phyloP scores from a whole-genome alignment of 2,797 vertebrate species.

The Melanotaenia pygmaea region DNA sequence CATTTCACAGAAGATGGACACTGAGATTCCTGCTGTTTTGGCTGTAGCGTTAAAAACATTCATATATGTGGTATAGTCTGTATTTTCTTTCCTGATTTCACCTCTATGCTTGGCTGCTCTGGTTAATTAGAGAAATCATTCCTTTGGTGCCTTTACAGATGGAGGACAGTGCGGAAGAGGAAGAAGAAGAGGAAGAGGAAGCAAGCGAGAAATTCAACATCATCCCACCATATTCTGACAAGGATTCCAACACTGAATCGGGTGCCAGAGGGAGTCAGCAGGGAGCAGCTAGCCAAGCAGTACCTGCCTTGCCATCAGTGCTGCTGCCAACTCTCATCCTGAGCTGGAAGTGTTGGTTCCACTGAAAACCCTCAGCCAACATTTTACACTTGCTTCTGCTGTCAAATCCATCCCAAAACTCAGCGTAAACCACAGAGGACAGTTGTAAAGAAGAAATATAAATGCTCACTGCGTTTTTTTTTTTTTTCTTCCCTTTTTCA shows the following conservation, averaged over 20 bases:
- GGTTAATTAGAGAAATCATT: conserved; percentile 61
- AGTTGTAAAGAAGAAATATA: conserved; percentile 47
- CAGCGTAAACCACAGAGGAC: conserved; percentile 47
- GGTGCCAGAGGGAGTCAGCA: conserved; percentile 73
- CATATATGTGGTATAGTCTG: conserved; percentile 29
- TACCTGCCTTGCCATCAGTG: conserved; percentile 59
- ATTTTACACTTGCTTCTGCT: conserved; percentile 39
- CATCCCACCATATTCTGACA: conserved; percentile 83
- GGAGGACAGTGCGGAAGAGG: conserved; percentile 78
- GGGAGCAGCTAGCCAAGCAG: conserved; percentile 52
- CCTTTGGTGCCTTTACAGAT: conserved; percentile 70
- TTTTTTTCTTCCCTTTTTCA: conserved; percentile 17
- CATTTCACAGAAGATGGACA: neutral
- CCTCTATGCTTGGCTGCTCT: conserved; percentile 44
- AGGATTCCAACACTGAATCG: conserved; percentile 78
- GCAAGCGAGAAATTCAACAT: conserved; percentile 77
- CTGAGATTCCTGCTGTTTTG: neutral
- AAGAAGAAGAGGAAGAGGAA: conserved; percentile 55
- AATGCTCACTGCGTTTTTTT: conserved; percentile 32
- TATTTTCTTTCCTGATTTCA: conserved; percentile 28
- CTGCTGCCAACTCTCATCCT: conserved; percentile 71
- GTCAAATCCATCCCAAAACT: conserved; percentile 51
- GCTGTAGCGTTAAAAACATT: conserved; percentile 6
- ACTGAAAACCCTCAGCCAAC: conserved; percentile 45
- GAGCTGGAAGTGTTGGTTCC: conserved; percentile 72